These are phyloP conservation scores for Adrianichthys oophorus DNA, from an alignment of 2,797 vertebrate genomes.

Conservation along the genomic window DNA sequence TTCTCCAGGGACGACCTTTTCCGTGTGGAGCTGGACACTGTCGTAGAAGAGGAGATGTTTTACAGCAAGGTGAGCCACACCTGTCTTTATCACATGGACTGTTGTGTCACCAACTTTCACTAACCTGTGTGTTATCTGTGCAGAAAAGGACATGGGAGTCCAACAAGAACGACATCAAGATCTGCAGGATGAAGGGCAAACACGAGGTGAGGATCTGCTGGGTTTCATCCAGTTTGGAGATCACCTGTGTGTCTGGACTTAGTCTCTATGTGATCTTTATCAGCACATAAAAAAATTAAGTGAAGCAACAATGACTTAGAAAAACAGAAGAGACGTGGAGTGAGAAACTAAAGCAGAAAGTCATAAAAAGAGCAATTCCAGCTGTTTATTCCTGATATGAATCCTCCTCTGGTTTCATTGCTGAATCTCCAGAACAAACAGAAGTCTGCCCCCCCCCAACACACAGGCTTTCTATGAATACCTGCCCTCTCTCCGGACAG, in stretches of 20 bases:
- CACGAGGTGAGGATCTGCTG: constrained; percentile 80
- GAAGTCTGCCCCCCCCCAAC: too few relatives aligned
- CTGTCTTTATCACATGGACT: not conserved
- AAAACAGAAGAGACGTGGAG: not conserved
- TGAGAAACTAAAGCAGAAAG: not conserved
- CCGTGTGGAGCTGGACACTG: constrained; percentile 89
- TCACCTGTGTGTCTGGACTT: too few relatives aligned
- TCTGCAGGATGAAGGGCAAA: constrained; percentile 96
- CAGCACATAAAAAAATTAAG: not conserved
- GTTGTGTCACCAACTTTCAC: constrained; percentile 1
- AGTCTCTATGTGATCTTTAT: too few relatives aligned
- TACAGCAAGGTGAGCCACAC: constrained; percentile 87
- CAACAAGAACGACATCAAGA: constrained; percentile 92
- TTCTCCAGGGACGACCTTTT: constrained; percentile 88
- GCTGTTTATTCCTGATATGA: not conserved
- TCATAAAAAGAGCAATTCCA: not conserved
- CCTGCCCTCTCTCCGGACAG: too few relatives aligned
- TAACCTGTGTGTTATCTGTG: constrained; percentile 15
- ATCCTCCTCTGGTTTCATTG: not conserved
- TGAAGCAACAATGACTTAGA: not conserved
- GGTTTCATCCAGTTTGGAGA: not conserved
- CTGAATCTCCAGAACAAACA: not conserved
- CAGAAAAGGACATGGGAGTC: constrained; percentile 94
- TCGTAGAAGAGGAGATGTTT: constrained; percentile 85
- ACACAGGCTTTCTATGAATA: too few relatives aligned